Conservation (phyloP, 2,797 vertebrate species). For the Masticophis lateralis region DNA sequence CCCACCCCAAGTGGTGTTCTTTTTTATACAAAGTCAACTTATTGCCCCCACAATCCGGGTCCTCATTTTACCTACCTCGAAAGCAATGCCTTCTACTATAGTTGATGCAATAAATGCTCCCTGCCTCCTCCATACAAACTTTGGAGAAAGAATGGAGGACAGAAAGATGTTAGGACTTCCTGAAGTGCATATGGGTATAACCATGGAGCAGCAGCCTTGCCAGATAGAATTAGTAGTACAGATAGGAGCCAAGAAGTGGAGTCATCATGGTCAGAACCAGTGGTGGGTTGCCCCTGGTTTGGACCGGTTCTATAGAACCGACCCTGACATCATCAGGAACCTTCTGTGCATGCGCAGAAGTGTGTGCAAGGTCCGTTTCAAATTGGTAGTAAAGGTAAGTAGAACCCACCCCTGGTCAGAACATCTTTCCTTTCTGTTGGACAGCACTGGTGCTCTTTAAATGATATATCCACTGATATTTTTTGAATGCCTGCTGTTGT, state of each 20-base stretch:
- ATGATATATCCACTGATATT: not conserved
- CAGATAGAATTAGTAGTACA: not conserved
- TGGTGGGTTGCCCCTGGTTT: no score
- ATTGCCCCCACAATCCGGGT: no score
- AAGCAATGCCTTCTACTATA: not conserved
- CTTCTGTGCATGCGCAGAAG: no score
- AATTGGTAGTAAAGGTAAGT: no score
- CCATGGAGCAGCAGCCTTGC: not conserved
- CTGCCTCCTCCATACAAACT: not conserved
- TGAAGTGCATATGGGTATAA: not conserved
- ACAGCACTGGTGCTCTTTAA: not conserved
- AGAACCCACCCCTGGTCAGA: not conserved
- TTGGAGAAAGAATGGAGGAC: not conserved
- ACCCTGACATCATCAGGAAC: no score
- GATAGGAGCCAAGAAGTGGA: not conserved
- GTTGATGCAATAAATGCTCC: not conserved
- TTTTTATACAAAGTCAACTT: no score
- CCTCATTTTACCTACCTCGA: no score
- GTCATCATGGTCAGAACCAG: not conserved
- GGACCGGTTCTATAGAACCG: no score
- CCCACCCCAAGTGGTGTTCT: no score
- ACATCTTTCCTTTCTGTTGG: not conserved
- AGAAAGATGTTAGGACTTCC: not conserved
- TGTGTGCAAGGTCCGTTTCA: no score
- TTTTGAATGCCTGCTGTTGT: not conserved